Base-by-base conservation (phyloP, 2,113 vertebrate genomes). In the Tor tambroides region DNA sequence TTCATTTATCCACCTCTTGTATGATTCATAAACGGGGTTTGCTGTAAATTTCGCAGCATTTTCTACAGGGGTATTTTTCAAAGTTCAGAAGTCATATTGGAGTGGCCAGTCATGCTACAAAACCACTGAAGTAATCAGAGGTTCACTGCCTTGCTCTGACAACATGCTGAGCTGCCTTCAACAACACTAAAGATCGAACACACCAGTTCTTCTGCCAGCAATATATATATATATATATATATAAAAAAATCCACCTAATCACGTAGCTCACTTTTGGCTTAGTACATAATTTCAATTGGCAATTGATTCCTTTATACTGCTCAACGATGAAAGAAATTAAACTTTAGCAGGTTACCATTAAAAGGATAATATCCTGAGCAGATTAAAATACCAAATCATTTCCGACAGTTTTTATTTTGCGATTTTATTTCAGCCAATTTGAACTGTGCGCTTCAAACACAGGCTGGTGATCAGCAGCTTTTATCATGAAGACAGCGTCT, bases 381-480 rank as follows among this genome's bases (percentile, higher is more conserved):
- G 43, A 83, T 83, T 71, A 83, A 51, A 69, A 83, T 69, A 28
- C 80, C 43, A 26, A 69, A 83, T 83, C 63, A 51, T 83, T 69
- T 35, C 6, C 1, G 43, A 71, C 80, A 15, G 63, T 71, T 83
- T 83, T 43, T 2, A 51, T 54, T 54, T 83, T n/a, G 46, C 21
- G 19, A 9, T 35, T 83, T 83, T 82, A 82, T 71, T 83, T 71
- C 46, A 61, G 54, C 32, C 65, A 23, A 38, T 80, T 81, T 80
- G 54, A 86, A 81, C 67, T 51, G 17, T 59, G 78, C 3, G 28
- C 51, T 74, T 72, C 30, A 56, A 17, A 78, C 17, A 35, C 17
- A 74, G 67, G 61, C 51, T 75, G 41, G n/a, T 76, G 74, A 90
- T 84, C 82, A 26, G 61, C 35, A 43, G 69, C 26, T 65, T 88